Percentiles rank a stretch among this genome's conserved stretches.
Conservation (phyloP, 2,797 vertebrate species). For the Anableps anableps region DNA sequence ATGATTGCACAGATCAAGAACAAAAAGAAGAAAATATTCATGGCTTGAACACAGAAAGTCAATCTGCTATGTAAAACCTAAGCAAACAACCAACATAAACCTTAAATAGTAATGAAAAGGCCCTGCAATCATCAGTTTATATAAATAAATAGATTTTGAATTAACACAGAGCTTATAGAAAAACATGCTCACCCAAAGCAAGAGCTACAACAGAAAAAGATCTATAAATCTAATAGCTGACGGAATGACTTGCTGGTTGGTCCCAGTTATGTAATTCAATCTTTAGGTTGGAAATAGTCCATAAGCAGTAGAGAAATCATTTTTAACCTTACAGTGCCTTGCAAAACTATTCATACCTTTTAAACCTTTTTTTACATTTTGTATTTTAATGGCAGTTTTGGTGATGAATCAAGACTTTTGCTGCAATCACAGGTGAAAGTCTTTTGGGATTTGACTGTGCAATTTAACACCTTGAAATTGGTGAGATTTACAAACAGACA, state of each 20-base stretch:
- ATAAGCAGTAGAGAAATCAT: neutral
- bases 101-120: slow-evolving; percentile 22
- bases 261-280: slow-evolving; percentile 53
- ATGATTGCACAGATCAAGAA: neutral
- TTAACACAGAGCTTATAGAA: slow-evolving; percentile 49
- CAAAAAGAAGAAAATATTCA: neutral
- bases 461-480: no score
- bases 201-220: slow-evolving; percentile 20
- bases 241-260: slow-evolving; percentile 39
- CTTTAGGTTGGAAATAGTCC: slow-evolving; percentile 33
- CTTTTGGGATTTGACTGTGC: no score
- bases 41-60: slow-evolving; percentile 14
- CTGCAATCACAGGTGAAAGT: no score
- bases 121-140: slow-evolving; percentile 13
- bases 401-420: no score
- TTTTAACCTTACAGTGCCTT: neutral
- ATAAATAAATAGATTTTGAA: slow-evolving; percentile 27
- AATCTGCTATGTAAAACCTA: neutral
- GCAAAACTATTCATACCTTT: neutral
- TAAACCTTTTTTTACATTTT: neutral
- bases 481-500: no score
- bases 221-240: slow-evolving; percentile 48
- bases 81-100: slow-evolving; percentile 11
- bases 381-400: neutral
- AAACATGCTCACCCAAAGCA: slow-evolving; percentile 23